These are phyloP conservation scores for Drosophila tripunctata DNA, from an alignment of 2,888 invertebrate species.

Conservation along the genomic window DNA sequence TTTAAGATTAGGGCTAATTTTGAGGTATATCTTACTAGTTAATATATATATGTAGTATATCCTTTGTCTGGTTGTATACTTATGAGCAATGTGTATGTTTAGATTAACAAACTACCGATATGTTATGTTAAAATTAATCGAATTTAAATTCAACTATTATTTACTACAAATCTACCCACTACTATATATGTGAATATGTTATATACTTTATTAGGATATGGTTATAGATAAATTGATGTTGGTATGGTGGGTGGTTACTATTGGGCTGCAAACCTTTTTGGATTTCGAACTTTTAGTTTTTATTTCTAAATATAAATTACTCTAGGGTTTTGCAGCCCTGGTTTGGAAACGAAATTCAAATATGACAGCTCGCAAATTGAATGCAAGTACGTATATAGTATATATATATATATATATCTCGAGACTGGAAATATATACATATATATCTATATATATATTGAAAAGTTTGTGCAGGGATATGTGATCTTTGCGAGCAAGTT, in stretches of 20 bases:
- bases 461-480: background rate
- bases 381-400: slow-evolving; percentile 28
- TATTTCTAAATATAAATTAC: too few relatives aligned
- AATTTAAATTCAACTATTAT: background rate
- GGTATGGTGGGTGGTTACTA: background rate
- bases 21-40: too few relatives aligned
- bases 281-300: too few relatives aligned
- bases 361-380: slow-evolving; percentile 25
- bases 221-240: background rate
- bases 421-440: too few relatives aligned
- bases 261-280: background rate
- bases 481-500: slow-evolving; percentile 3
- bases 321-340: background rate
- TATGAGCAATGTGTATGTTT: background rate
- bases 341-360: background rate
- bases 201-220: too few relatives aligned
- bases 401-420: too few relatives aligned
- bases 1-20: too few relatives aligned
- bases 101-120: background rate
- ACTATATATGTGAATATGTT: background rate
- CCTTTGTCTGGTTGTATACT: background rate
- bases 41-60: too few relatives aligned
- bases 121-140: background rate
- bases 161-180: background rate
- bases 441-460: too few relatives aligned